Percentiles rank a stretch among this genome's conserved stretches.
These are phyloP conservation scores for Apteryx mantelli DNA, from an alignment of 2,113 vertebrate species.

Conservation along the genomic window DNA sequence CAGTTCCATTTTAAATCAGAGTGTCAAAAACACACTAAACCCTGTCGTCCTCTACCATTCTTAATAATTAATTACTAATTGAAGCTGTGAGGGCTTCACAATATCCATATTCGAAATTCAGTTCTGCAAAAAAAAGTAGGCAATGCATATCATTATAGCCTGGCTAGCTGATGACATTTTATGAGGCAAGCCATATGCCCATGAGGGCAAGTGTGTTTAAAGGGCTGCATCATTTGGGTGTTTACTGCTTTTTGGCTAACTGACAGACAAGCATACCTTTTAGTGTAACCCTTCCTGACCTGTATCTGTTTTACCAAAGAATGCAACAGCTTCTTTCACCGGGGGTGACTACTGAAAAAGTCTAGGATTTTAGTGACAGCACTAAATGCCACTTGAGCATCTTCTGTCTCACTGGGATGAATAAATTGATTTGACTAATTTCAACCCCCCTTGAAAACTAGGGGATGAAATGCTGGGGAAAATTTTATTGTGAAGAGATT, in stretches of 20 bases:
- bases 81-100: neutral
- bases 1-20: neutral
- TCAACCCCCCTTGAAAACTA: neutral
- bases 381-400: neutral
- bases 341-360: neutral
- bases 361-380: neutral
- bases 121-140: neutral
- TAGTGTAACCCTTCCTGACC: neutral
- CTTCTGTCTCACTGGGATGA: neutral
- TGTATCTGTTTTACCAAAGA: neutral
- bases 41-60: neutral
- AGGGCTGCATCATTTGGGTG: neutral
- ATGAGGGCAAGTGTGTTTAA: neutral
- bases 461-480: neutral
- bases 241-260: neutral
- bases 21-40: neutral
- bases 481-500: neutral
- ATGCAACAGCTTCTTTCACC: neutral
- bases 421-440: neutral
- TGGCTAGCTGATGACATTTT: neutral
- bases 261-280: neutral
- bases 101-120: neutral
- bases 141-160: neutral
- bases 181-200: neutral
- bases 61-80: neutral